Evolutionary conservation across 1,140 invertebrate genomes (phyloP).

Genomic region (Batillaria attramentaria): DNA sequence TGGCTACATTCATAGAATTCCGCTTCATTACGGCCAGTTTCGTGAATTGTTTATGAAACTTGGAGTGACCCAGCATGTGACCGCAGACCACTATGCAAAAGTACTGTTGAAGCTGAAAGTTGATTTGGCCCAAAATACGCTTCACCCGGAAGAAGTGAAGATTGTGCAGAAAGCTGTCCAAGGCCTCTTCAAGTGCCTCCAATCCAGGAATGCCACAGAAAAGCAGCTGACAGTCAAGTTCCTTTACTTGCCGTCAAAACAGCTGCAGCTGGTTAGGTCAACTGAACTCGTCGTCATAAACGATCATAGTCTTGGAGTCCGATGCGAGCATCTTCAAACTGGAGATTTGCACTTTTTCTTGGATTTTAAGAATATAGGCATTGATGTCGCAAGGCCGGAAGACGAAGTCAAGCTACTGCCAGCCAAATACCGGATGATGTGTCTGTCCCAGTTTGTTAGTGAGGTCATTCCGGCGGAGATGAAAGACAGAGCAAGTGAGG

Average conservation of each 20-base stretch:
- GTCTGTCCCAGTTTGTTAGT: slow-evolving; percentile 46
- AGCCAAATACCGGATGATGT: slow-evolving; percentile 36
- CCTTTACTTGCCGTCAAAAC: slow-evolving; percentile 47
- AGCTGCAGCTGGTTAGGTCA: slow-evolving; percentile 29
- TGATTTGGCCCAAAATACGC: slow-evolving; percentile 31
- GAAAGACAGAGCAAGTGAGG: neutral
- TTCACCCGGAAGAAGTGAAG: slow-evolving; percentile 51
- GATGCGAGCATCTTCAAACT: slow-evolving; percentile 4
- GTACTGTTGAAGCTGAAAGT: slow-evolving; percentile 37
- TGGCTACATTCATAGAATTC: slow-evolving; percentile 51
- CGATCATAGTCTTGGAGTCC: slow-evolving; percentile 7
- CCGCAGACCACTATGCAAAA: slow-evolving; percentile 43
- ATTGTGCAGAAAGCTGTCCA: slow-evolving; percentile 44
- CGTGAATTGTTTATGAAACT: slow-evolving; percentile 50
- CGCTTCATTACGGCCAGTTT: slow-evolving; percentile 46
- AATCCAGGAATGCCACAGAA: neutral
- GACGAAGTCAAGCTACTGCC: slow-evolving; percentile 40
- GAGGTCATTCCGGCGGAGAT: slow-evolving; percentile 38
- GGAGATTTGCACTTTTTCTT: slow-evolving; percentile 32
- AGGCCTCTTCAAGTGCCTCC: slow-evolving; percentile 36
- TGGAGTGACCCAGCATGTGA: slow-evolving; percentile 40
- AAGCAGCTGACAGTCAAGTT: slow-evolving; percentile 3
- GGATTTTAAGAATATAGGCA: slow-evolving; percentile 35
- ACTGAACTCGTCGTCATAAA: slow-evolving; percentile 38
- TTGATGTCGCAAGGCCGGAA: slow-evolving; percentile 9